Conservation (phyloP, 2,113 vertebrate species). For the Sebastes schlegelii region DNA sequence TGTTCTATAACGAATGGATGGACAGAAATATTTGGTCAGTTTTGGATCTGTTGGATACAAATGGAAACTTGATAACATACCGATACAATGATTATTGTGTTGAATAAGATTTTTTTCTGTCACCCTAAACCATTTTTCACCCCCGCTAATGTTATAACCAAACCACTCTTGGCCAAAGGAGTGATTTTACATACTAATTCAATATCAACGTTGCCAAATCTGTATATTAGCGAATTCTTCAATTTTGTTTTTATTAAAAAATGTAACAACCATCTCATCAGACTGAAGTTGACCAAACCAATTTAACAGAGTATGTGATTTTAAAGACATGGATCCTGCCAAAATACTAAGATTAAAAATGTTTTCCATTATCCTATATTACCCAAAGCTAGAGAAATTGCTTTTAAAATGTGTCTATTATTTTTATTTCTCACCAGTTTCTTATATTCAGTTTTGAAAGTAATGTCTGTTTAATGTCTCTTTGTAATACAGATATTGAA, state of each 20-base stretch:
- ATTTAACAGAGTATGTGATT: background rate
- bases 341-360: too few species aligned
- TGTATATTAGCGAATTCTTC: background rate
- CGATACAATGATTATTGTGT: background rate
- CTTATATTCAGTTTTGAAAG: too few species aligned
- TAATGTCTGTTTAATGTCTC: too few species aligned
- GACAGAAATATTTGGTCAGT: background rate
- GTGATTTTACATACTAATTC: background rate
- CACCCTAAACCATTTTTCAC: background rate
- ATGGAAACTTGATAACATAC: background rate
- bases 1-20: background rate
- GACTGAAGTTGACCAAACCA: background rate
- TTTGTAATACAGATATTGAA: too few species aligned
- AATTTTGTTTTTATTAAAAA: background rate
- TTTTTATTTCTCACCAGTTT: too few species aligned
- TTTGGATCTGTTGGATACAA: background rate
- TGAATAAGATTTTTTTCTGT: background rate
- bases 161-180: background rate
- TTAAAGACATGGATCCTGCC: too few species aligned
- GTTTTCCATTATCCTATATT: too few species aligned
- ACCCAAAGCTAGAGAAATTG: too few species aligned
- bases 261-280: background rate
- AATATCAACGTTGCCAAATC: background rate
- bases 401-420: too few species aligned
- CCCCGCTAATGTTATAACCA: background rate